phyloP scores from a whole-genome alignment of 2,797 vertebrate species.

The Knipowitschia caucasica region DNA sequence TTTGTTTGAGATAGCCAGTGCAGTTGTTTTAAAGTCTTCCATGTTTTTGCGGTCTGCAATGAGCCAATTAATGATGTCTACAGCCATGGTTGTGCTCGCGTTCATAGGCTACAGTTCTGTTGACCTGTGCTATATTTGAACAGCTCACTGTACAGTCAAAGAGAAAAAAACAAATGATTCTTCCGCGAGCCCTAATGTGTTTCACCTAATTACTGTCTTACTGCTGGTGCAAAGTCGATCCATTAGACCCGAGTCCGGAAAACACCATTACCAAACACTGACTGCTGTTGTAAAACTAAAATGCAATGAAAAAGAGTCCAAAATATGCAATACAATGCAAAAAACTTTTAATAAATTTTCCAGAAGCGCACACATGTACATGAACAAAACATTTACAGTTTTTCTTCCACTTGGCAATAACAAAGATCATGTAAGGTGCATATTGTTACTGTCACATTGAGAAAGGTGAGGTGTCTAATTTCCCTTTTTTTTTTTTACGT shows the following conservation, averaged over 20 bases:
- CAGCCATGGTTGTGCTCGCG: conserved; percentile 22
- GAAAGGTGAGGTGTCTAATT: conserved; percentile 75
- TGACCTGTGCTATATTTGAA: conserved; percentile 27
- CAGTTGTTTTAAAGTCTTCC: neutral
- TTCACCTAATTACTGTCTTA: conserved; percentile 16
- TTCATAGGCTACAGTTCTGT: conserved; percentile 24
- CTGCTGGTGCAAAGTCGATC: conserved; percentile 12
- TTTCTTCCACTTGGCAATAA: conserved; percentile 80
- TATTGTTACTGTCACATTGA: conserved; percentile 79
- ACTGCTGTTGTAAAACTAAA: conserved; percentile 20
- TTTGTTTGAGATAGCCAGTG: neutral
- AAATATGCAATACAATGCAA: conserved; percentile 81
- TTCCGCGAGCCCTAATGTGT: conserved; percentile 18
- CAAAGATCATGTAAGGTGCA: conserved; percentile 84
- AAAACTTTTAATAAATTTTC: conserved; percentile 84
- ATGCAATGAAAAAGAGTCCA: conserved; percentile 68
- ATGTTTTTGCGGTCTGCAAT: conserved; percentile 16
- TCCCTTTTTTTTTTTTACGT: conserved; percentile 66
- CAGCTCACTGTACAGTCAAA: conserved; percentile 20
- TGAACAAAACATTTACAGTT: conserved; percentile 83
- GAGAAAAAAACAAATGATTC: conserved; percentile 29
- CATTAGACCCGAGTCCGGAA: conserved; percentile 12
- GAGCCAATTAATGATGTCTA: conserved; percentile 47
- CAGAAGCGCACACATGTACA: conserved; percentile 85
- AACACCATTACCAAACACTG: conserved; percentile 20